Percentiles rank a stretch among this genome's conserved stretches.
Conservation (phyloP, 2,113 vertebrate species). For the Thomomys bottae region DNA sequence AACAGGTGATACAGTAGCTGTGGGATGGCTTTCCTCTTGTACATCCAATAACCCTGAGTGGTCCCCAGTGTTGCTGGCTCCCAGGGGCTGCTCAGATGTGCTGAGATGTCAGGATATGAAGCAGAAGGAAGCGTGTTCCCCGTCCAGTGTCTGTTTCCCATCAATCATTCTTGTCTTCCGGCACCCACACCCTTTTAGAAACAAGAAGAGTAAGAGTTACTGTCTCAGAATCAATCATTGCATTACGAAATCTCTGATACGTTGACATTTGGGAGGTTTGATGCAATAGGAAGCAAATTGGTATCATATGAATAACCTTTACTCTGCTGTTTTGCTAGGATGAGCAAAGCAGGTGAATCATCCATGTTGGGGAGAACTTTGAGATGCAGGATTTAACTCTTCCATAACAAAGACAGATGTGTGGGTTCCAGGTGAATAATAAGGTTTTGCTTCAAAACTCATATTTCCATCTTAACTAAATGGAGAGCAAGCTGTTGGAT, state of each 20-base stretch:
- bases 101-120: constrained; percentile 83
- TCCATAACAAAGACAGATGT: constrained; percentile 77
- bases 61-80: constrained; percentile 74
- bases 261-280: constrained; percentile 86
- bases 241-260: constrained; percentile 79
- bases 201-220: constrained; percentile 89
- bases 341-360: constrained; percentile 74
- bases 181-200: constrained; percentile 88
- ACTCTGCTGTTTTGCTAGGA: constrained; percentile 61
- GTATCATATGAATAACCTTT: constrained; percentile 83
- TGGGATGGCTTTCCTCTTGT: constrained; percentile 74
- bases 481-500: constrained; percentile 42
- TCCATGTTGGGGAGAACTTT: constrained; percentile 76
- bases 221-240: constrained; percentile 84
- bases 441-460: constrained; percentile 69
- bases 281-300: constrained; percentile 81
- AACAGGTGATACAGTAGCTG: constrained; percentile 74
- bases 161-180: constrained; percentile 91
- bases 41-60: constrained; percentile 81
- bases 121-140: constrained; percentile 86
- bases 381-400: constrained; percentile 77
- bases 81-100: constrained; percentile 70
- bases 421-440: constrained; percentile 66
- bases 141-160: constrained; percentile 86
- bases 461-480: constrained; percentile 73